phyloP scores from a whole-genome alignment of 2,888 invertebrate genomes.

The Timema cristinae region DNA sequence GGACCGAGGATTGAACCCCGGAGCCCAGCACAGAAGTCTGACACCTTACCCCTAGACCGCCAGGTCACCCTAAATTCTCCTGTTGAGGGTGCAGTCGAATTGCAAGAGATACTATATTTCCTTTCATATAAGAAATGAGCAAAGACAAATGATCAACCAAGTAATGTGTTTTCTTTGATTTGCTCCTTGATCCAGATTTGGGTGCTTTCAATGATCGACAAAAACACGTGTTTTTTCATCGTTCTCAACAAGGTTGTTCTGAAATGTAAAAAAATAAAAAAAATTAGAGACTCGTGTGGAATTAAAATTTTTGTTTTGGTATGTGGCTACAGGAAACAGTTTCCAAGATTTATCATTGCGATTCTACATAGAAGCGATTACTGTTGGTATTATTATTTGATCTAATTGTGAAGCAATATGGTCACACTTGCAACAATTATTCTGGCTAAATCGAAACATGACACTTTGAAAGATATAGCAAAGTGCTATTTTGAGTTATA shows the following conservation, averaged over 20 bases:
- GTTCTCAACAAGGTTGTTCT: background rate
- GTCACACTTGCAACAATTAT: background rate
- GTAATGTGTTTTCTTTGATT: constrained; percentile 8
- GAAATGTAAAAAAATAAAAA: background rate
- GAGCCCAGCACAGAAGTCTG: no score
- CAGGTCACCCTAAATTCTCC: no score
- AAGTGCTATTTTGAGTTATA: constrained; percentile 14
- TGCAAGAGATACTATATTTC: background rate
- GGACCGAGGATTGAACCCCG: no score
- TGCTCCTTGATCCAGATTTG: background rate
- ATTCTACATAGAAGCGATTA: constrained; percentile 12
- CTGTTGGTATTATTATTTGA: constrained; percentile 7
- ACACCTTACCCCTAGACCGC: no score
- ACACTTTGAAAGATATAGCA: constrained; percentile 8
- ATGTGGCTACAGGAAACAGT: background rate
- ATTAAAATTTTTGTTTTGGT: background rate
- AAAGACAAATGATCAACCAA: background rate
- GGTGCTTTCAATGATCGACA: background rate
- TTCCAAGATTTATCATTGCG: background rate
- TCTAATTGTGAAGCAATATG: constrained; percentile 13
- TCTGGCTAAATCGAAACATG: background rate
- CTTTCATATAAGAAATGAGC: background rate
- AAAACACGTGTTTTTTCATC: background rate
- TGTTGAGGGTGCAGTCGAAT: background rate
- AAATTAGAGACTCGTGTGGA: background rate